Base-by-base conservation (phyloP, 2,797 vertebrate species). In the Labroides dimidiatus region DNA sequence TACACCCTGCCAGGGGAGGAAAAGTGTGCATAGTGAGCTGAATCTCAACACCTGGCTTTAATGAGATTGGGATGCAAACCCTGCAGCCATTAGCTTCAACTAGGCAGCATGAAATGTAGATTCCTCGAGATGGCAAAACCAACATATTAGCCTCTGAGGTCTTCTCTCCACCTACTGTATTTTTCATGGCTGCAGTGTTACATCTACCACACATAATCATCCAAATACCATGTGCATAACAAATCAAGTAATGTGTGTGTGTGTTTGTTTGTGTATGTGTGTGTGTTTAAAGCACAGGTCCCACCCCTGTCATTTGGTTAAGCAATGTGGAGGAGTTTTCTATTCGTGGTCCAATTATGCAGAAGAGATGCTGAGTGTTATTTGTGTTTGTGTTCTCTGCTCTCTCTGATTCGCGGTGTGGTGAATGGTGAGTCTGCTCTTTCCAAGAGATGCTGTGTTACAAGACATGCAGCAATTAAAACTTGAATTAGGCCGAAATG, bases 401-500 rank as follows among this genome's bases (percentile, higher is more conserved):
- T 80, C 64, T 69, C 39, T 69, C 64, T 63, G 68, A 82, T 66
- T 75, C 19, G 48, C 8, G 57, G 59, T 60, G 52, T 43, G 47
- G 59, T 68, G 77, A 79, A 85, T 72, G 72, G 75, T 71, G 72
- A 85, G 79, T 82, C 75, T 69, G 74, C 75, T 80, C 85, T 87
- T 89, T 83, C 77, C 47, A 75, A 72, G 72, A 78, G 74, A 77
- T 80, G 81, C 75, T 24, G 72, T 80, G 82, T 81, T 77, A 64
- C 79, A 78, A 76, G 20, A 87, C 88, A 87, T 90, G 81, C 54
- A 81, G 86, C 89, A 92, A 94, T 94, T 93, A 92, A 92, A 93
- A 93, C 86, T 91, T 91, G 90, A 93, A 92, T 93, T 90, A 89
- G 69, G 79, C 81, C 78, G 78, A 84, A 92, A 91, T 89, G 89